Base-by-base conservation (phyloP, 1,140 invertebrate genomes). In the Mamestra configurata region DNA sequence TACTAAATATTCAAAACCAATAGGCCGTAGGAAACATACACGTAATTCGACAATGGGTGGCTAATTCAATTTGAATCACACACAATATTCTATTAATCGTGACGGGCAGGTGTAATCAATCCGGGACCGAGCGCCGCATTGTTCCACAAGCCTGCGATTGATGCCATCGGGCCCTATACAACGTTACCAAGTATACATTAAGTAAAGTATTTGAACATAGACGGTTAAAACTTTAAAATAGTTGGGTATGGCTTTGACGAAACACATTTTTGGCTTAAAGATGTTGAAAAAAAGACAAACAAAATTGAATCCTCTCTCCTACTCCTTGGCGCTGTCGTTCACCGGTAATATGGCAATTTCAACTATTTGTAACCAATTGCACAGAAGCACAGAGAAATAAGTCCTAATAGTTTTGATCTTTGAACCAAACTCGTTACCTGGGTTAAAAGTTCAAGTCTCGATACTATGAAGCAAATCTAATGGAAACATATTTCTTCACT, bases 1-100 rank as follows among this genome's bases (percentile, higher is more conserved):
- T 93, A 90, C 90, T 93, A 94, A 94, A 93, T 94, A 94, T 94
- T 94, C 93, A 94, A 89, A 92, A 93, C 81, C 91, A 90, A 93
- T 93, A 90, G 87, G 87, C 89, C 84, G 82, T 90, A 92, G 82
- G 90, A 90, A 92, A 89, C 88, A 89, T 88, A 93, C 91, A 89
- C 86, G 85, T 89, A 91, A 92, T 92, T 86, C 91, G 84, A 93
- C 93, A 94, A 93, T 92, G 90, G 80, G 87, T 81, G 82, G 82
- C 81, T 93, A 93, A 93, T 94, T 92, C 92, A 93, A 93, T 93
- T 93, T 93, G 90, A 92, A 92, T 94, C 92, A 91, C 89, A 90
- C 88, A 94, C 93, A 93, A 92, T 93, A 94, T 94, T 94, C 90
- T 93, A 93, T 93, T 92, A 93, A 93, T 93, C 85, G 89, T 93